Percentiles rank a stretch among this genome's conserved stretches.
phyloP scores from a whole-genome alignment of 2,113 vertebrate species.

The human (Homo sapiens) region GRCh38 chr9:100406501-100407000 shows the following conservation, averaged over 20 bases:
- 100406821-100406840: background rate
- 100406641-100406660: background rate
- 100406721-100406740: background rate
- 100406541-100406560: background rate
- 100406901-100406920: background rate
- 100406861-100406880: conserved; percentile 20
- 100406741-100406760: background rate
- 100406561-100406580: background rate
- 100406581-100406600: background rate
- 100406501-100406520: background rate
- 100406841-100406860: background rate
- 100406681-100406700: background rate
- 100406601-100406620: background rate
- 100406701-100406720: background rate
- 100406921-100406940: background rate
- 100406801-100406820: background rate
- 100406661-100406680: background rate
- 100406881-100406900: background rate
- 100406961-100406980: no score
- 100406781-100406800: background rate
- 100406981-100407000: no score
- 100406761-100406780: background rate
- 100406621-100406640: background rate
- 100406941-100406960: no score
- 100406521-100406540: background rate